These are phyloP conservation scores for Rhinichthys klamathensis DNA, from an alignment of 2,113 vertebrate species.

Conservation along the genomic window DNA sequence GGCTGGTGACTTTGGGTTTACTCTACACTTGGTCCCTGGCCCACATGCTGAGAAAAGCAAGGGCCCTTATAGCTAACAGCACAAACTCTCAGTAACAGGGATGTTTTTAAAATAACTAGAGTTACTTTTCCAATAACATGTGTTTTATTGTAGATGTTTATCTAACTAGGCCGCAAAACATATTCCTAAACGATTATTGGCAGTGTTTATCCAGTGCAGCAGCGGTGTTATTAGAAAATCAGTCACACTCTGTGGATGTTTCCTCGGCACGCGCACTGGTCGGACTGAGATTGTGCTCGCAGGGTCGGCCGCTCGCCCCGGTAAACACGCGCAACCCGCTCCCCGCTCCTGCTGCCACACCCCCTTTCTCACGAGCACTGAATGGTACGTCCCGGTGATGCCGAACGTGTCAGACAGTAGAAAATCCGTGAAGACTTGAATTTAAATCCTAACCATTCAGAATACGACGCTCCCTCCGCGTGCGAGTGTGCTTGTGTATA, in stretches of 20 bases:
- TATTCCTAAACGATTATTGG: constrained; percentile 8
- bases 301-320: constrained; percentile 9
- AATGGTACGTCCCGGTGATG: constrained; percentile 50
- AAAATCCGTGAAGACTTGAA: constrained; percentile 39
- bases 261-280: neutral
- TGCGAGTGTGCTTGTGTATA: constrained; percentile 16
- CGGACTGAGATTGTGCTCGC: constrained; percentile 6
- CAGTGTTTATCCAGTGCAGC: constrained; percentile 28
- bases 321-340: constrained; percentile 26
- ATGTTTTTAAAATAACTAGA: neutral
- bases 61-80: neutral
- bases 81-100: neutral
- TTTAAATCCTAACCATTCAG: constrained; percentile 38
- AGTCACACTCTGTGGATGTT: constrained; percentile 33
- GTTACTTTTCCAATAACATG: constrained; percentile 24
- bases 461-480: constrained; percentile 33
- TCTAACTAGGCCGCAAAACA: constrained; percentile 20
- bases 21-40: neutral
- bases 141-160: constrained; percentile 19
- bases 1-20: neutral
- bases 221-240: constrained; percentile 30
- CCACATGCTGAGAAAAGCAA: neutral
- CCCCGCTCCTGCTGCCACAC: constrained; percentile 25
- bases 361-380: constrained; percentile 34
- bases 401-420: constrained; percentile 33